Evolutionary conservation across 2,113 vertebrate genomes (phyloP).

Genomic region (Petrocephalus microphthalmus): DNA sequence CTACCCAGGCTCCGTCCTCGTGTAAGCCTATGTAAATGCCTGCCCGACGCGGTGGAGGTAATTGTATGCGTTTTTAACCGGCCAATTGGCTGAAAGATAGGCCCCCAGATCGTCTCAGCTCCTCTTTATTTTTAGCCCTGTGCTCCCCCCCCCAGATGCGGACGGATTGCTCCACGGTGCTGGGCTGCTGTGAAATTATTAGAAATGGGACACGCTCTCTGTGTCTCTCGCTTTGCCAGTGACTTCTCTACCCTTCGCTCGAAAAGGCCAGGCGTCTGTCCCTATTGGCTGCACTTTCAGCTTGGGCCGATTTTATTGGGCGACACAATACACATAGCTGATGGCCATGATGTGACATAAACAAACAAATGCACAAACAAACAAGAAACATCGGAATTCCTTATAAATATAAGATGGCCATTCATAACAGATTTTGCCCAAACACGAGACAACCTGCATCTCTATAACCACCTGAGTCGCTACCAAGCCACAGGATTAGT

Average conservation of each 20-base stretch:
- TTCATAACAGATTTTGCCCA: neutral
- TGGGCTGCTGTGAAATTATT: slow-evolving; percentile 42
- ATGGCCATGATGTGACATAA: neutral
- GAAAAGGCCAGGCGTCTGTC: neutral
- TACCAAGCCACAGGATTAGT: neutral
- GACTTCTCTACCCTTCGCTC: neutral
- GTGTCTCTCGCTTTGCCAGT: slow-evolving; percentile 8
- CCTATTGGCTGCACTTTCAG: neutral
- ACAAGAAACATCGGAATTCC: neutral
- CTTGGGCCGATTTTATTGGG: neutral
- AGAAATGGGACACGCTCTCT: slow-evolving; percentile 30
- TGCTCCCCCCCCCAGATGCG: slow-evolving; percentile 52
- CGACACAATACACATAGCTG: neutral
- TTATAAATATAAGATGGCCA: neutral
- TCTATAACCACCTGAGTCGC: neutral
- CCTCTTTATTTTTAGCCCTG: slow-evolving; percentile 47
- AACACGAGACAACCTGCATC: neutral
- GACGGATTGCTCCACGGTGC: slow-evolving; percentile 39
- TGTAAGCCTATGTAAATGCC: slow-evolving; percentile 51
- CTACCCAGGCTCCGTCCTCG: slow-evolving; percentile 44
- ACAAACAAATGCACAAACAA: neutral
- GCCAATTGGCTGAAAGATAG: slow-evolving; percentile 52
- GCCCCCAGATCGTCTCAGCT: slow-evolving; percentile 39
- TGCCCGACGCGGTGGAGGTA: slow-evolving; percentile 43
- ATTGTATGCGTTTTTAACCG: slow-evolving; percentile 57